phyloP scores from a whole-genome alignment of 2,888 invertebrate species.

The Cheilosia vernalis region DNA sequence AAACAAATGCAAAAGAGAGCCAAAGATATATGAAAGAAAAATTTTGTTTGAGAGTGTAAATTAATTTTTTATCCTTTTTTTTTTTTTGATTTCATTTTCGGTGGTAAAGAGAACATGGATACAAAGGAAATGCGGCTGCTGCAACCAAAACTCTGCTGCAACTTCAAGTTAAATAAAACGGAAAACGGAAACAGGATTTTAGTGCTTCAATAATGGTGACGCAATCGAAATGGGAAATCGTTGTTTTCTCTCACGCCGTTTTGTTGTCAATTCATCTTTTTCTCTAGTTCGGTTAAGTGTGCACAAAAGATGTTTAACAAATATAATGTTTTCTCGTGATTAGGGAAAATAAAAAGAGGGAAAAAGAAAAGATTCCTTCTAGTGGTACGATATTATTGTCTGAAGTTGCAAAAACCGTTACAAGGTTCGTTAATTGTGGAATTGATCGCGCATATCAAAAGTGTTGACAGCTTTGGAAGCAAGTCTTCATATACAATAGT shows the following conservation, averaged over 20 bases:
- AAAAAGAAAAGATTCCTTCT: slow-evolving; percentile 21
- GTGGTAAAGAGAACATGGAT: slow-evolving; percentile 58
- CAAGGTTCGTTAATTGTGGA: neutral
- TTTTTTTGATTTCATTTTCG: neutral
- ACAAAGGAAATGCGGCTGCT: slow-evolving; percentile 65
- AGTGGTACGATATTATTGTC: neutral
- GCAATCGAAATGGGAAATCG: slow-evolving; percentile 67
- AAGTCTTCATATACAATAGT: slow-evolving; percentile 39
- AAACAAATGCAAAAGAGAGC: slow-evolving; percentile 38
- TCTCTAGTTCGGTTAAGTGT: slow-evolving; percentile 24
- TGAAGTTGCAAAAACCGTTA: neutral
- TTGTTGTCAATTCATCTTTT: slow-evolving; percentile 46
- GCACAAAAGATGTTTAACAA: slow-evolving; percentile 36
- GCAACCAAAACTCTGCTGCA: slow-evolving; percentile 67
- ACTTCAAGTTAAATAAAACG: slow-evolving; percentile 69
- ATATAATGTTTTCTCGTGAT: slow-evolving; percentile 15
- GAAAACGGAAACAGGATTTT: slow-evolving; percentile 74
- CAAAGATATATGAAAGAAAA: slow-evolving; percentile 35
- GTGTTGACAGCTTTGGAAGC: neutral
- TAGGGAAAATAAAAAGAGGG: neutral
- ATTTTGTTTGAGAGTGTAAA: slow-evolving; percentile 60
- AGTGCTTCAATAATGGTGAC: slow-evolving; percentile 74
- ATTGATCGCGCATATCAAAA: slow-evolving; percentile 25
- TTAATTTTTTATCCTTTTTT: slow-evolving; percentile 12
- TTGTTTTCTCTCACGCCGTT: slow-evolving; percentile 57